A percentile compares a stretch with the other conserved stretches of the same genome.
Evolutionary conservation across 1,140 invertebrate species (phyloP).

Genomic region (Drosophila guanche): DNA sequence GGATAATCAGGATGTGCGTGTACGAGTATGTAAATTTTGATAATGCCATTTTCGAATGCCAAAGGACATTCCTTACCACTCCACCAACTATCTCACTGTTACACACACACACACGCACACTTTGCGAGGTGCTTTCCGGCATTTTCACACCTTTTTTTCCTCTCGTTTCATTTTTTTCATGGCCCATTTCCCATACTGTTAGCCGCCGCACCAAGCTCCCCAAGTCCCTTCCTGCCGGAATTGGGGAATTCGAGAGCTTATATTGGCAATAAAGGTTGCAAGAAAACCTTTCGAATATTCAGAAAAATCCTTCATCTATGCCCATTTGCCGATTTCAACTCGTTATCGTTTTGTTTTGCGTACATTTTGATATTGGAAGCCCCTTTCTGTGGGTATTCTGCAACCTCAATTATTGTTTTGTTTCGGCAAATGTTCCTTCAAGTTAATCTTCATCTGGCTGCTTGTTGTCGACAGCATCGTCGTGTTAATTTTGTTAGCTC

Average conservation of each 20-base stretch:
- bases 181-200: conserved; percentile 19
- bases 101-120: conserved; percentile 7
- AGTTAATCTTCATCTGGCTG: conserved; percentile 32
- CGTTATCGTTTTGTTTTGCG: conserved; percentile 9
- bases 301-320: too few species aligned
- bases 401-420: conserved; percentile 19
- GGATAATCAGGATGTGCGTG: conserved; percentile 80
- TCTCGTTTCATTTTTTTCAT: conserved; percentile 23
- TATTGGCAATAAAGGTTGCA: conserved; percentile 29
- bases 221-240: conserved; percentile 6
- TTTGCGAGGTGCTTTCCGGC: conserved; percentile 32
- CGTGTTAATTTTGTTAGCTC: conserved; percentile 40
- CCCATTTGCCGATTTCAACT: too few species aligned
- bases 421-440: conserved; percentile 2
- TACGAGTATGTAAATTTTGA: conserved; percentile 80
- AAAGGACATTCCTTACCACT: conserved; percentile 38
- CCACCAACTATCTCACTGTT: too few species aligned
- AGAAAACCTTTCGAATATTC: too few species aligned
- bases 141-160: conserved; percentile 52
- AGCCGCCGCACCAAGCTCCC: not conserved
- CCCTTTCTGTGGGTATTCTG: conserved; percentile 14
- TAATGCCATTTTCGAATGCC: conserved; percentile 72
- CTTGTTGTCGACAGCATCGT: conserved; percentile 33
- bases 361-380: not conserved
- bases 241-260: conserved; percentile 20